Evolutionary conservation across 2,888 invertebrate genomes (phyloP).

Genomic region (Noctua janthina): DNA sequence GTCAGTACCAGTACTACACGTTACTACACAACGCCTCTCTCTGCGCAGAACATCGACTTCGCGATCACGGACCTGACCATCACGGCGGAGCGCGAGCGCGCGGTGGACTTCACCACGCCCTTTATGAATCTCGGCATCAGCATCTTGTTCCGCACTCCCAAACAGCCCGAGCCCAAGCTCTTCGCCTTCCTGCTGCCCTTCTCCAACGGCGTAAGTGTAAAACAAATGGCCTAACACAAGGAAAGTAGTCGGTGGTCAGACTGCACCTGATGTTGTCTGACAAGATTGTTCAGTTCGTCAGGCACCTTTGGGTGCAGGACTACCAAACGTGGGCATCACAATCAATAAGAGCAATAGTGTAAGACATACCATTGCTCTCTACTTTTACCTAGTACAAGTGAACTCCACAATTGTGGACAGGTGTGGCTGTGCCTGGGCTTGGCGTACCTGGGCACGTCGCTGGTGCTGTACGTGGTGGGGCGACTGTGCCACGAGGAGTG

Average conservation of each 20-base stretch:
- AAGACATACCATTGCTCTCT: not conserved
- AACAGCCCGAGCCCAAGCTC: constrained; percentile 94
- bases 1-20: not conserved
- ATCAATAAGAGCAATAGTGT: not conserved
- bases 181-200: constrained; percentile 98
- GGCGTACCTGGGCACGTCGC: constrained; percentile 95
- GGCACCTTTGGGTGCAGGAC: not conserved
- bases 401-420: constrained; percentile 68
- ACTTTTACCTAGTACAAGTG: not conserved
- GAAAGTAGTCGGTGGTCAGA: not conserved
- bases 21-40: not conserved
- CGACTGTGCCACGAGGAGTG: constrained; percentile 96
- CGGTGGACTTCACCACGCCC: constrained; percentile 98
- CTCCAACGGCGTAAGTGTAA: constrained; percentile 90
- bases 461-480: constrained; percentile 95
- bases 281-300: not conserved
- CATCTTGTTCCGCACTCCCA: constrained; percentile 96
- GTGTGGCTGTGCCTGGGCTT: constrained; percentile 96
- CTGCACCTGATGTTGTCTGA: not conserved
- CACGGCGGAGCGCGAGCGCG: constrained; percentile 96
- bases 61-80: constrained; percentile 98
- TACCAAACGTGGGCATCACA: not conserved
- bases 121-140: constrained; percentile 98
- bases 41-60: constrained; percentile 94
- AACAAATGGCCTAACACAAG: not conserved